Percentiles rank a stretch among this genome's conserved stretches.
Conservation (phyloP, 2,888 invertebrate species). For the Drosophila quinaria region DNA sequence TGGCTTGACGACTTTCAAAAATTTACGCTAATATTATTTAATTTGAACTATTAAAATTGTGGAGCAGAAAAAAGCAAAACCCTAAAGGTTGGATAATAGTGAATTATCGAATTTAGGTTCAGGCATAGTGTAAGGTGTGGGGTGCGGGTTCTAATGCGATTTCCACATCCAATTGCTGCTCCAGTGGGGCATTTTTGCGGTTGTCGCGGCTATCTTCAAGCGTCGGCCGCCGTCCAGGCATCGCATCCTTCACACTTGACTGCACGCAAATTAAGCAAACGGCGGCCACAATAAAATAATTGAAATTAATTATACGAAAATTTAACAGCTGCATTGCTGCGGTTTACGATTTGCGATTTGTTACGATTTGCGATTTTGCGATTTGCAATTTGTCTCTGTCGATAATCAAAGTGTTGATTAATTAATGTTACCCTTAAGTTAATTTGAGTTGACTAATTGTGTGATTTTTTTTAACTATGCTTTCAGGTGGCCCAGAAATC, state of each 20-base stretch:
- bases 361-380: slow-evolving; percentile 20
- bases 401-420: slow-evolving; percentile 53
- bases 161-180: slow-evolving; percentile 36
- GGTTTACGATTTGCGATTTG: slow-evolving; percentile 54
- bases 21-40: background rate
- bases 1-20: too few relatives aligned
- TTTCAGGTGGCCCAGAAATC: slow-evolving; percentile 97
- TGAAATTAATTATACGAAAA: slow-evolving; percentile 83
- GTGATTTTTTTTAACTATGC: background rate
- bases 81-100: background rate
- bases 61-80: background rate
- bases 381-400: slow-evolving; percentile 42
- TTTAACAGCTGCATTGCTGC: slow-evolving; percentile 79
- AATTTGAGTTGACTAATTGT: slow-evolving; percentile 15
- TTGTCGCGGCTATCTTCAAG: slow-evolving; percentile 76
- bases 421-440: slow-evolving; percentile 16
- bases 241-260: slow-evolving; percentile 85
- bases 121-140: background rate
- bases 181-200: slow-evolving; percentile 59
- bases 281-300: slow-evolving; percentile 79
- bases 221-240: slow-evolving; percentile 66
- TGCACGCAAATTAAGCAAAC: slow-evolving; percentile 82
- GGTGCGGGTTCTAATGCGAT: slow-evolving; percentile 20
- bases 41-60: background rate
- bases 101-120: background rate